Evolutionary conservation across 2,888 invertebrate species (phyloP).

Genomic region (Philaethria dido): DNA sequence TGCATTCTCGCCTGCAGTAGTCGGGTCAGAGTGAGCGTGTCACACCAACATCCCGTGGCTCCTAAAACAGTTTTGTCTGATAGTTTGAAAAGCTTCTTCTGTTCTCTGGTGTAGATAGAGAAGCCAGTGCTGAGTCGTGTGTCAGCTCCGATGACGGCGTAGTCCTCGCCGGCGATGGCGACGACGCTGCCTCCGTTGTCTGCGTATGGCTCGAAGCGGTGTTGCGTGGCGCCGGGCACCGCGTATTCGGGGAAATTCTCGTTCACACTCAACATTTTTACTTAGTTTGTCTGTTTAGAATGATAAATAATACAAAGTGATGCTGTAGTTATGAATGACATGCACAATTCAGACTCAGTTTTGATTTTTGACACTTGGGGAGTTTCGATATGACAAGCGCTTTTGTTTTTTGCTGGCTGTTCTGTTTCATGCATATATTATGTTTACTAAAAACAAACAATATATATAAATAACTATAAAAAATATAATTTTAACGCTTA

Average conservation of each 20-base stretch:
- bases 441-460: background rate
- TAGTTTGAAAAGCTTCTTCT: slow-evolving; percentile 93
- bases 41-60: slow-evolving; percentile 98
- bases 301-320: slow-evolving; percentile 1
- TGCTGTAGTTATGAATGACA: slow-evolving; percentile 54
- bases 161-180: slow-evolving; percentile 98
- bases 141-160: slow-evolving; percentile 97
- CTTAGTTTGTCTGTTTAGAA: slow-evolving; percentile 3
- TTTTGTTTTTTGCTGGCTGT: slow-evolving; percentile 15
- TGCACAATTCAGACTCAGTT: slow-evolving; percentile 54
- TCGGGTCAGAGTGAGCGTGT: slow-evolving; percentile 95
- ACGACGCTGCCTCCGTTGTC: slow-evolving; percentile 92
- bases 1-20: slow-evolving; percentile 93
- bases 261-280: slow-evolving; percentile 63
- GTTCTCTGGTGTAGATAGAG: slow-evolving; percentile 94
- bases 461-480: no score
- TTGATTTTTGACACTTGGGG: slow-evolving; percentile 13
- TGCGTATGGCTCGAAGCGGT: slow-evolving; percentile 80
- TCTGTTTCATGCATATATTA: slow-evolving; percentile 7
- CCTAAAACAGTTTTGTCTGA: slow-evolving; percentile 94
- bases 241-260: slow-evolving; percentile 77
- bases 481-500: no score
- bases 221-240: slow-evolving; percentile 79
- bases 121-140: slow-evolving; percentile 96
- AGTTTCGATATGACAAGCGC: slow-evolving; percentile 24